These are phyloP conservation scores for Dendrolimus punctatus DNA, from an alignment of 1,140 invertebrate genomes.

Conservation along the genomic window DNA sequence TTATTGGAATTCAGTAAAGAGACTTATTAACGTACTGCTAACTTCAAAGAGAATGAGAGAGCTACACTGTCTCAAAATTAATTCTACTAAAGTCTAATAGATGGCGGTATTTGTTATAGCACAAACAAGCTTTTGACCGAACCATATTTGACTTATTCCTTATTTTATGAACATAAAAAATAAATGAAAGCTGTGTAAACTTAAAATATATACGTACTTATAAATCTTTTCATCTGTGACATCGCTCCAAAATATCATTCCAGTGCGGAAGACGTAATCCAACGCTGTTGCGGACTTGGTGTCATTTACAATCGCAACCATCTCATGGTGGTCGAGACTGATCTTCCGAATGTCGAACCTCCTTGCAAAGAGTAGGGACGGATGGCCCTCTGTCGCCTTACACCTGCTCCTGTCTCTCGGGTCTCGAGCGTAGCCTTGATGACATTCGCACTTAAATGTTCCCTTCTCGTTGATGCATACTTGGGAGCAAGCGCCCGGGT, in stretches of 20 bases:
- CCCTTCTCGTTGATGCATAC: constrained; percentile 93
- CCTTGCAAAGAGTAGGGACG: constrained; percentile 87
- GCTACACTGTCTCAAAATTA: too few species aligned
- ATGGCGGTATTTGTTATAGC: too few species aligned
- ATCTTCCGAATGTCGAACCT: constrained; percentile 92
- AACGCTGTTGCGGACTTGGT: constrained; percentile 90
- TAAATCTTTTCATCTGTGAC: constrained; percentile 91
- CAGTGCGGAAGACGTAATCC: constrained; percentile 91
- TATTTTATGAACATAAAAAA: too few species aligned
- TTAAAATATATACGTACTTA: constrained; percentile 74
- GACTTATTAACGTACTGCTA: too few species aligned
- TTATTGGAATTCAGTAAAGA: too few species aligned
- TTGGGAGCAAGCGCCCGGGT: constrained; percentile 93
- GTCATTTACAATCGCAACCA: constrained; percentile 90
- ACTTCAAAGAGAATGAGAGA: too few species aligned
- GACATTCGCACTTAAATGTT: constrained; percentile 93
- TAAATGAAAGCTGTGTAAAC: background rate
- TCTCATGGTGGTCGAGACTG: constrained; percentile 90
- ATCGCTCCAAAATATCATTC: constrained; percentile 97
- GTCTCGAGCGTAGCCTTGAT: constrained; percentile 88
- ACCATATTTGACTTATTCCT: too few species aligned
- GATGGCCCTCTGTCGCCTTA: constrained; percentile 90
- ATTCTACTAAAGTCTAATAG: too few species aligned
- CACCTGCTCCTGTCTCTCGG: constrained; percentile 87
- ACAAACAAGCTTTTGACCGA: too few species aligned